These are phyloP conservation scores for Sciaenops ocellatus DNA, from an alignment of 2,797 vertebrate species.

Conservation along the genomic window DNA sequence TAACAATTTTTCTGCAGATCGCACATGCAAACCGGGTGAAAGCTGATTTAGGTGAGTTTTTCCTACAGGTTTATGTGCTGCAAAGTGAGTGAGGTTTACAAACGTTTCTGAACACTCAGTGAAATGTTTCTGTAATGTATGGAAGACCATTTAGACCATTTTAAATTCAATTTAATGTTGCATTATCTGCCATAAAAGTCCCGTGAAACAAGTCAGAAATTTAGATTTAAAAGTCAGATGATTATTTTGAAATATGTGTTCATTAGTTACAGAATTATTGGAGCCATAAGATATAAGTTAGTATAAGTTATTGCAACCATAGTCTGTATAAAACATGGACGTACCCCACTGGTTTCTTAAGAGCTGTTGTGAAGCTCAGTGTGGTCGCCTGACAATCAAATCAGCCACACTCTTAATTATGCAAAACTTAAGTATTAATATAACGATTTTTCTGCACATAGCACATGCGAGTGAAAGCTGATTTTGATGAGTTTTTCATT, in stretches of 20 bases:
- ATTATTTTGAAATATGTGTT: background rate
- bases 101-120: background rate
- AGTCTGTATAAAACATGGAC: too few relatives aligned
- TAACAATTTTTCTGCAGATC: background rate
- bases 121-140: background rate
- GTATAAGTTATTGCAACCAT: too few relatives aligned
- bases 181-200: too few relatives aligned
- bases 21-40: background rate
- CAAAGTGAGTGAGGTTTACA: accelerated
- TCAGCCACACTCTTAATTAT: too few relatives aligned
- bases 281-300: too few relatives aligned
- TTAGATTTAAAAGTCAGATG: too few relatives aligned
- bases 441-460: background rate
- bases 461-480: background rate
- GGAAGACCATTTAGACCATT: background rate
- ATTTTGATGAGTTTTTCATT: background rate
- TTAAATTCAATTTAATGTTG: background rate
- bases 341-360: too few relatives aligned
- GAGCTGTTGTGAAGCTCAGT: too few relatives aligned
- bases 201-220: background rate
- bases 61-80: background rate
- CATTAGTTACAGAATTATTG: background rate
- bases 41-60: background rate
- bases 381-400: too few relatives aligned
- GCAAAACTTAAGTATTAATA: too few relatives aligned